phyloP scores from a whole-genome alignment of 1,140 invertebrate species.

The Pectinophora gossypiella region DNA sequence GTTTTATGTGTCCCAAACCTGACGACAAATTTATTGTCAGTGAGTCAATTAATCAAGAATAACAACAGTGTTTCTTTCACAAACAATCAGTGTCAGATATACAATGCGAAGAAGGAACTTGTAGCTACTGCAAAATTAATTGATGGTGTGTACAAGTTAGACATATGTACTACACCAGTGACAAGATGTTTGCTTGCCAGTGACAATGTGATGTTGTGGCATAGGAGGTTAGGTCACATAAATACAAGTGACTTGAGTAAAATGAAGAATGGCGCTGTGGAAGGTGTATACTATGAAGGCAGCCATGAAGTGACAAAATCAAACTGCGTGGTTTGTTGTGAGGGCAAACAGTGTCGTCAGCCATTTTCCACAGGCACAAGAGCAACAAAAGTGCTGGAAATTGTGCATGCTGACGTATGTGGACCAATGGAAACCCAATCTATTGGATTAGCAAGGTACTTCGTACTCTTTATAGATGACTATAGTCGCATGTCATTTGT shows the following conservation, averaged over 20 bases:
- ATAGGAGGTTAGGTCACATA: conserved; percentile 17
- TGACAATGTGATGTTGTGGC: neutral
- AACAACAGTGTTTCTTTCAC: conserved; percentile 24
- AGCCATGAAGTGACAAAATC: conserved; percentile 9
- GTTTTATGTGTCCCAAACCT: conserved; percentile 20
- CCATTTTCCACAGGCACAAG: conserved; percentile 16
- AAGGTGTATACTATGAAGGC: conserved; percentile 9
- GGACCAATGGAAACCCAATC: conserved; percentile 39
- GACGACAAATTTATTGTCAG: conserved; percentile 22
- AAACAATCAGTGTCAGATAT: conserved; percentile 18
- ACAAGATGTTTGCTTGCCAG: neutral
- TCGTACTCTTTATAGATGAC: conserved; percentile 57
- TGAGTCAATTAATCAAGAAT: conserved; percentile 24
- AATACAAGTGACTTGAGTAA: conserved; percentile 22
- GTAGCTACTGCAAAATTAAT: conserved; percentile 23
- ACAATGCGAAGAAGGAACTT: conserved; percentile 13
- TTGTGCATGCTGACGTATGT: conserved; percentile 41
- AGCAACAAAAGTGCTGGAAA: conserved; percentile 24
- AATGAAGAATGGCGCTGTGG: conserved; percentile 28
- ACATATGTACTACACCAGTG: too few relatives aligned
- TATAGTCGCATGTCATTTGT: conserved; percentile 39
- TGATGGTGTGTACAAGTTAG: conserved; percentile 31
- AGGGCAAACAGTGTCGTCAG: conserved; percentile 23
- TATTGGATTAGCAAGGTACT: conserved; percentile 34
- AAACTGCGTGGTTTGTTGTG: conserved; percentile 29